Conservation (phyloP, 2,888 invertebrate species). For the Blera fallax region DNA sequence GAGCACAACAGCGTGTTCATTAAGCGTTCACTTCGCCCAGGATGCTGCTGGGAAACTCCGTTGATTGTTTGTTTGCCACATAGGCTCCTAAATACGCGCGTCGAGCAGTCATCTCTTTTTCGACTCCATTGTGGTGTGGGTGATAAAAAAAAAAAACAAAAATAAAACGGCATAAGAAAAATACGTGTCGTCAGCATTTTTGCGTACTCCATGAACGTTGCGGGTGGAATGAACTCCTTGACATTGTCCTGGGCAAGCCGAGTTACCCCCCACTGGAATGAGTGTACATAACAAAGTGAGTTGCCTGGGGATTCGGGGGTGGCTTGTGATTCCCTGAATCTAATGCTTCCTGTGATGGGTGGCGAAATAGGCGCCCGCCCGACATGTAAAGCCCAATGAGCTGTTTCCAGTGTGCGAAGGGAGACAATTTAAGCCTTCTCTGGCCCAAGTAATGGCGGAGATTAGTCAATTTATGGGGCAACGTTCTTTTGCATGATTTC, state of each 20-base stretch:
- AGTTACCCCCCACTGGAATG: not conserved
- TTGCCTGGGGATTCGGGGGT: not conserved
- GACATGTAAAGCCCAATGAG: conserved; percentile 54
- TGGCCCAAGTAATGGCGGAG: conserved; percentile 59
- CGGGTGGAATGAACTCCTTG: conserved; percentile 70
- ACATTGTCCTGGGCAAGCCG: conserved; percentile 61
- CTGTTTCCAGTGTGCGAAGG: conserved; percentile 30
- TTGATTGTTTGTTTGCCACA: conserved; percentile 62
- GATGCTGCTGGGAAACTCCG: conserved; percentile 26
- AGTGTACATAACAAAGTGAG: not conserved
- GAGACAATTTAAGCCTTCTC: conserved; percentile 62
- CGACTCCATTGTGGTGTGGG: conserved; percentile 18
- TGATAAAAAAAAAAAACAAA: conserved; percentile 27
- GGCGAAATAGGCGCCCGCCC: not conserved
- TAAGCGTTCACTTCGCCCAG: conserved; percentile 35
- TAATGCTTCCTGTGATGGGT: not conserved
- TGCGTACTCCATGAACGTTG: not conserved
- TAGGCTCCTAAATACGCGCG: conserved; percentile 48
- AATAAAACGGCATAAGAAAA: conserved; percentile 48
- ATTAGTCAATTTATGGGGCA: conserved; percentile 71
- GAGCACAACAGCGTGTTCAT: conserved; percentile 67
- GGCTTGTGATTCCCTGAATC: not conserved
- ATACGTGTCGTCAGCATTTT: conserved; percentile 59
- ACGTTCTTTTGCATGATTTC: conserved; percentile 64
- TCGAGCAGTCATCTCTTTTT: conserved; percentile 51